These are phyloP conservation scores for Eutolmus rufibarbis DNA, from an alignment of 2,888 invertebrate species.

Conservation along the genomic window DNA sequence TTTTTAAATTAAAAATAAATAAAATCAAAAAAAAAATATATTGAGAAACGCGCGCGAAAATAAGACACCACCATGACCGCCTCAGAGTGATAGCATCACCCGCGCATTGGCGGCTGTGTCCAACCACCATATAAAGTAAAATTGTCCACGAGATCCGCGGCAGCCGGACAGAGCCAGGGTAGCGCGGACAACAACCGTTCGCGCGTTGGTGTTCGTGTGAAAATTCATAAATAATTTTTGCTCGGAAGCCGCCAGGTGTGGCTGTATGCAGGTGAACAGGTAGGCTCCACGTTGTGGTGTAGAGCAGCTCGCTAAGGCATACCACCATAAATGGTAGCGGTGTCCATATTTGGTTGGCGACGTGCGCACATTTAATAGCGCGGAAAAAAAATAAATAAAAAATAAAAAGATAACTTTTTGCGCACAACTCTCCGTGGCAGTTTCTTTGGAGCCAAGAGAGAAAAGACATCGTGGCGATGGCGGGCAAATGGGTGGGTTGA, in stretches of 20 bases:
- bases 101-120: neutral
- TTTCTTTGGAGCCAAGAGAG: neutral
- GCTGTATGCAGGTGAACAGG: slow-evolving; percentile 1
- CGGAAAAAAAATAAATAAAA: neutral
- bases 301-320: neutral
- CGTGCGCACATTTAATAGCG: slow-evolving; percentile 44
- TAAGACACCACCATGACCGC: neutral
- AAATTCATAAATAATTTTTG: slow-evolving; percentile 28
- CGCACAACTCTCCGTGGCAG: neutral
- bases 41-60: neutral
- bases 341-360: slow-evolving; percentile 43
- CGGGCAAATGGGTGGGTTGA: slow-evolving; percentile 33
- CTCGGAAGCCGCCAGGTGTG: neutral
- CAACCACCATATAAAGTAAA: neutral
- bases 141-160: neutral
- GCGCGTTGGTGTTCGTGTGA: slow-evolving; percentile 24
- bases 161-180: neutral
- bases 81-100: slow-evolving; percentile 12
- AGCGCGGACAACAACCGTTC: slow-evolving; percentile 25
- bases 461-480: neutral
- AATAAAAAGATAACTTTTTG: neutral
- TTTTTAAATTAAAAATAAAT: neutral
- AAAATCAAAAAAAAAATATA: neutral
- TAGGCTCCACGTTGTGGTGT: neutral
- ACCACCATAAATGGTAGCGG: slow-evolving; percentile 43